Evolutionary conservation across 2,888 invertebrate species (phyloP).

Genomic region (Nebria salina): DNA sequence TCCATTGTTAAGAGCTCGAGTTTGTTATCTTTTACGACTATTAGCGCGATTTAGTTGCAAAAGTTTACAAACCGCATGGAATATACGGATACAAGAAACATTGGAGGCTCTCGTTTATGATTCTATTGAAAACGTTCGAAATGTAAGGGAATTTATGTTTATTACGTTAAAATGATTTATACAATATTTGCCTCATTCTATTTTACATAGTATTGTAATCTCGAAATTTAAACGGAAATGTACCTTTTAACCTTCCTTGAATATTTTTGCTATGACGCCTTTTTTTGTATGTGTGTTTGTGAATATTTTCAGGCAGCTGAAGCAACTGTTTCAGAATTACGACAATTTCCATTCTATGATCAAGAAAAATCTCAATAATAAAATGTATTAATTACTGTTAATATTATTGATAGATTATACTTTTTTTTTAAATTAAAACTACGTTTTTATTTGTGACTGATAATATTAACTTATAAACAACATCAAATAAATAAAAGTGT

Average conservation of each 20-base stretch:
- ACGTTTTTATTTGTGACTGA: slow-evolving; percentile 15
- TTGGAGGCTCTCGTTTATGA: slow-evolving; percentile 72
- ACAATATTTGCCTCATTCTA: too few species aligned
- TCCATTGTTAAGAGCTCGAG: slow-evolving; percentile 68
- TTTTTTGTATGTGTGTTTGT: slow-evolving; percentile 7
- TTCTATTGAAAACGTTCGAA: slow-evolving; percentile 71
- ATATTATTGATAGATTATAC: not conserved
- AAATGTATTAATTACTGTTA: slow-evolving; percentile 24
- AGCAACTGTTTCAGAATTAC: slow-evolving; percentile 67
- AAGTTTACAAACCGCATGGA: slow-evolving; percentile 73
- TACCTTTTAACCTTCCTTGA: too few species aligned
- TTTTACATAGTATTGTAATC: too few species aligned
- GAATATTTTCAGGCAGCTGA: slow-evolving; percentile 63
- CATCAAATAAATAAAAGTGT: too few species aligned
- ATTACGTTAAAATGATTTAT: too few species aligned
- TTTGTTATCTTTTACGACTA: slow-evolving; percentile 77
- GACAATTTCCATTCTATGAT: slow-evolving; percentile 65
- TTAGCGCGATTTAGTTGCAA: slow-evolving; percentile 75
- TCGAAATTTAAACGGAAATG: too few species aligned
- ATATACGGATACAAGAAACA: slow-evolving; percentile 67
- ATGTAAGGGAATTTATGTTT: slow-evolving; percentile 58
- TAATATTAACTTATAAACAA: not conserved
- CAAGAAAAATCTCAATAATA: slow-evolving; percentile 43
- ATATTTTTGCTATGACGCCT: not conserved
- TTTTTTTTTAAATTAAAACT: not conserved